These are phyloP conservation scores for Proisotoma minuta DNA, from an alignment of 2,888 invertebrate genomes.

Conservation along the genomic window DNA sequence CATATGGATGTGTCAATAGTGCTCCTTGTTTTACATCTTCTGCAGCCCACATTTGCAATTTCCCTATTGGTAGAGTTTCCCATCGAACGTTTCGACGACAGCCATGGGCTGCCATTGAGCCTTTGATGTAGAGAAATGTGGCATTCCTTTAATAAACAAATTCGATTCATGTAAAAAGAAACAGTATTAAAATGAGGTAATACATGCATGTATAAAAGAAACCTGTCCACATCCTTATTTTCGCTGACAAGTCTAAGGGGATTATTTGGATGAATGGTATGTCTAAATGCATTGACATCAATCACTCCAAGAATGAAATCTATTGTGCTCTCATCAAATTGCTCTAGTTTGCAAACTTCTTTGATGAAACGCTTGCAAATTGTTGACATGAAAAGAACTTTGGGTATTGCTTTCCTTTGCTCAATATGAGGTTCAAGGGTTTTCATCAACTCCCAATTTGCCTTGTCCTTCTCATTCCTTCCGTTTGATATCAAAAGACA, in stretches of 20 bases:
- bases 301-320: slow-evolving; percentile 34
- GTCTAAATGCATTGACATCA: slow-evolving; percentile 37
- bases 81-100: slow-evolving; percentile 35
- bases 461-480: slow-evolving; percentile 17
- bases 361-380: slow-evolving; percentile 27
- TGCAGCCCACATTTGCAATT: slow-evolving; percentile 29
- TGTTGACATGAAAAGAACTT: slow-evolving; percentile 23
- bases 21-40: slow-evolving; percentile 24
- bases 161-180: too few relatives aligned
- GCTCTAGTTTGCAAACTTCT: slow-evolving; percentile 20
- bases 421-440: slow-evolving; percentile 33
- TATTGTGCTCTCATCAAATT: slow-evolving; percentile 25
- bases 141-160: slow-evolving; percentile 39
- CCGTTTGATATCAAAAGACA: slow-evolving; percentile 27
- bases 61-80: slow-evolving; percentile 23
- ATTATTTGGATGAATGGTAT: slow-evolving; percentile 25
- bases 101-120: slow-evolving; percentile 35
- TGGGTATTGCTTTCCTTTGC: slow-evolving; percentile 26
- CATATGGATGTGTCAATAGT: slow-evolving; percentile 30
- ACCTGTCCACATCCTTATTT: slow-evolving; percentile 1
- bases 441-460: slow-evolving; percentile 27
- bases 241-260: neutral
- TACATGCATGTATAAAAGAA: neutral
- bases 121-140: slow-evolving; percentile 31
- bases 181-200: neutral